Conservation (phyloP, 2,888 invertebrate genomes). For the Agrochola circellaris region DNA sequence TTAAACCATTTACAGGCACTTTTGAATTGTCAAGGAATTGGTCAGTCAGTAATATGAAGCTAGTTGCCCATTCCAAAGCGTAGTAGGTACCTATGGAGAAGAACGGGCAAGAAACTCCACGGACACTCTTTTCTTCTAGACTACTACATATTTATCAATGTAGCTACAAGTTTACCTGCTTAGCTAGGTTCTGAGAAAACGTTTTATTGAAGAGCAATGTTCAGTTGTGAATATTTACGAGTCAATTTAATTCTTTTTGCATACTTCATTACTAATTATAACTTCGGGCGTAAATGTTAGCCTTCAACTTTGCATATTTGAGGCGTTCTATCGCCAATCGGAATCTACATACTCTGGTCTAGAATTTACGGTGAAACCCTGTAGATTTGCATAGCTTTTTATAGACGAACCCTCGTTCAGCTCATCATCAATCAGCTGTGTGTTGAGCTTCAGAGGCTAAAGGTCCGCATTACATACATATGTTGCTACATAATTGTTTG, state of each 20-base stretch:
- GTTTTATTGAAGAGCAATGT: conserved; percentile 35
- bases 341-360: conserved; percentile 26
- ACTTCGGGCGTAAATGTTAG: conserved; percentile 50
- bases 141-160: background rate
- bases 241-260: conserved; percentile 39
- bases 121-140: too few relatives aligned
- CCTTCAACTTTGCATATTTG: conserved; percentile 54
- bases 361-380: conserved; percentile 20
- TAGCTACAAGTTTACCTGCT: background rate
- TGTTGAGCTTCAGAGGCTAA: background rate
- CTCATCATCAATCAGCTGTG: conserved; percentile 8
- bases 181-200: background rate
- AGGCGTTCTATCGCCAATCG: conserved; percentile 25
- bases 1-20: too few relatives aligned
- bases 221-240: conserved; percentile 42
- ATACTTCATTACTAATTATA: conserved; percentile 55
- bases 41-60: too few relatives aligned
- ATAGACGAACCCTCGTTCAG: background rate
- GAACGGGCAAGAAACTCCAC: too few relatives aligned
- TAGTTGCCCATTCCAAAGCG: too few relatives aligned
- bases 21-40: too few relatives aligned
- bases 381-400: conserved; percentile 21
- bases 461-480: background rate
- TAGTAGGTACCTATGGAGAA: too few relatives aligned
- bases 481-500: background rate